Conservation (phyloP, 2,797 vertebrate genomes). For the Peromyscus attwateri region DNA sequence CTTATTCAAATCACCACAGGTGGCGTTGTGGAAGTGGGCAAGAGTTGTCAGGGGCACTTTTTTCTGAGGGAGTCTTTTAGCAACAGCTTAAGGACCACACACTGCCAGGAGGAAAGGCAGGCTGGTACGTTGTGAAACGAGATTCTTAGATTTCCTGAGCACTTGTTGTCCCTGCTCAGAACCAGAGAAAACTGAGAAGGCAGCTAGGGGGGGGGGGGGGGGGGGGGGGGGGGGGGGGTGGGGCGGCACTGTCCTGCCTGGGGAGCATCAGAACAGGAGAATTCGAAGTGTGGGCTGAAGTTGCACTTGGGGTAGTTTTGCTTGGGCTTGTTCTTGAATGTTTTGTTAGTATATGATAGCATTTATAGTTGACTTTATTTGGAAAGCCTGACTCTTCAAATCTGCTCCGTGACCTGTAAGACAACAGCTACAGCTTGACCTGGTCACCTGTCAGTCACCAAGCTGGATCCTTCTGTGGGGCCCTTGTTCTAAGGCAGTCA, state of each 20-base stretch:
- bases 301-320: neutral
- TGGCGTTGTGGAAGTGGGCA: neutral
- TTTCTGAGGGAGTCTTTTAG: neutral
- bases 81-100: neutral
- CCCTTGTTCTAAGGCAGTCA: neutral
- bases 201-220: neutral
- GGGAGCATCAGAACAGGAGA: neutral
- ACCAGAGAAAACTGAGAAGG: neutral
- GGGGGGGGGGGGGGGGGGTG: neutral
- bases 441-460: neutral
- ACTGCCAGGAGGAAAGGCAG: neutral
- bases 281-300: neutral
- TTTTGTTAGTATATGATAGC: neutral
- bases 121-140: neutral
- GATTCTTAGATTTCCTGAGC: conserved; percentile 1
- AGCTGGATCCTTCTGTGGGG: neutral
- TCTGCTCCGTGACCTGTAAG: neutral
- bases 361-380: conserved; percentile 52
- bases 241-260: neutral
- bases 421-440: neutral
- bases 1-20: neutral
- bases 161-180: neutral
- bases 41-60: neutral
- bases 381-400: conserved; percentile 1
- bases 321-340: conserved; percentile 12